Evolutionary conservation across 2,113 vertebrate genomes (phyloP).

Genomic region (Pelodiscus sinensis): DNA sequence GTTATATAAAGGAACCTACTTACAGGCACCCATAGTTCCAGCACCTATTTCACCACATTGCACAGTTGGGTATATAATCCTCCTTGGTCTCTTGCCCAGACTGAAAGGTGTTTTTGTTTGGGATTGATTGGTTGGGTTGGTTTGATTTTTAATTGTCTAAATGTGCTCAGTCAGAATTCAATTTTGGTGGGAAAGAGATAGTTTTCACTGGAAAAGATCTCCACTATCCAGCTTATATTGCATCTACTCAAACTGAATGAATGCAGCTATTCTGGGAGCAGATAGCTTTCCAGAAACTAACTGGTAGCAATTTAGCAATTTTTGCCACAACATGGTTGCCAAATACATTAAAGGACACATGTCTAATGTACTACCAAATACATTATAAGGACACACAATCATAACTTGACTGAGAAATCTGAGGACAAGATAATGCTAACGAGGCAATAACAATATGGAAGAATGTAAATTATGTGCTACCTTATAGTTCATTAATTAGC

Average conservation of each 20-base stretch:
- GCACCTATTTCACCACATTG: background rate
- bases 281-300: conserved; percentile 53
- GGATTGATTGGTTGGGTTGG: background rate
- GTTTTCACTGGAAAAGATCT: conserved; percentile 26
- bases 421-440: conserved; percentile 34
- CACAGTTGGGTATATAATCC: background rate
- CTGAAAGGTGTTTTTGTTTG: conserved; percentile 27
- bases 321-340: conserved; percentile 45
- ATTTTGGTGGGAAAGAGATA: background rate
- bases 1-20: too few species aligned
- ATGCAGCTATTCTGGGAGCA: conserved; percentile 57
- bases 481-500: background rate
- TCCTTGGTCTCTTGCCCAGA: conserved; percentile 8
- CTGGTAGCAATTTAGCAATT: conserved; percentile 52
- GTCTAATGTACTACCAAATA: conserved; percentile 9
- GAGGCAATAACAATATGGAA: background rate
- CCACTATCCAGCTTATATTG: conserved; percentile 19
- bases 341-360: conserved; percentile 38
- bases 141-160: conserved; percentile 56
- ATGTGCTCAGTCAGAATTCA: conserved; percentile 43
- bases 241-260: conserved; percentile 60
- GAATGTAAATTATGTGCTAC: background rate
- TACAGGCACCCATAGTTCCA: too few species aligned
- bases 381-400: conserved; percentile 28
- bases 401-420: background rate